A percentile compares a stretch with the other conserved stretches of the same genome.
Evolutionary conservation across 2,797 vertebrate species (phyloP).

Genomic region (Dromococcyx pavoninus): DNA sequence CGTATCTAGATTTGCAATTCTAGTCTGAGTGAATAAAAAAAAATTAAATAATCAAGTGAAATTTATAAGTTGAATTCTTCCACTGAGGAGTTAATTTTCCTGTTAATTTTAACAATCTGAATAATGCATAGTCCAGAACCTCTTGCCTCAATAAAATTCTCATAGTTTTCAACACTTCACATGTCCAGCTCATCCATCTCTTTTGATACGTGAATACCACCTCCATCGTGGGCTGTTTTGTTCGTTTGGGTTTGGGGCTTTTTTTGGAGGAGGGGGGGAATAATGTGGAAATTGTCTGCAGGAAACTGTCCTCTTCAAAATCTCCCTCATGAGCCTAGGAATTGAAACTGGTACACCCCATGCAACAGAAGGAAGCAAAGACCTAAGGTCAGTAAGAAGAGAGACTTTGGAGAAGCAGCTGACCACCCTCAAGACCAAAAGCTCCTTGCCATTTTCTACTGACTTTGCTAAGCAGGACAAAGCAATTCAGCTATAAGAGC

Average conservation of each 20-base stretch:
- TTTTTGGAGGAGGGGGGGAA: too few relatives aligned
- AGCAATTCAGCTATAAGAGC: slow-evolving; percentile 57
- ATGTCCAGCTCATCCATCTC: background rate
- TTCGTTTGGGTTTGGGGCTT: background rate
- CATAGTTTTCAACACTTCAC: background rate
- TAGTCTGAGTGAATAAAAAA: background rate
- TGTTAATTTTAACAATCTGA: background rate
- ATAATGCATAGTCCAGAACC: background rate
- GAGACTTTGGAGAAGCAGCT: background rate
- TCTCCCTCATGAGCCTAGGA: background rate
- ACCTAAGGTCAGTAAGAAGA: background rate
- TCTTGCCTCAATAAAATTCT: background rate
- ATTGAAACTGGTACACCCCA: background rate
- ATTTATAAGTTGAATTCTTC: background rate
- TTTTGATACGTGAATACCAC: background rate
- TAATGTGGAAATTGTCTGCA: background rate
- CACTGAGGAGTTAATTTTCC: background rate
- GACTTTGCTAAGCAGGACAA: slow-evolving; percentile 55
- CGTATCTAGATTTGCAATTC: background rate
- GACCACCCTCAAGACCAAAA: slow-evolving; percentile 18
- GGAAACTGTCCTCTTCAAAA: background rate
- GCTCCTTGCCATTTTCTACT: slow-evolving; percentile 50
- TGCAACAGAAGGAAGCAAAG: background rate
- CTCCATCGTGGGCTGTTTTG: background rate
- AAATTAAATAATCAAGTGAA: background rate